Evolutionary conservation across 2,888 invertebrate genomes (phyloP), one percentile per base, ranked within the genome.

Genomic region (Pristionchus fissidentatus): DNA sequence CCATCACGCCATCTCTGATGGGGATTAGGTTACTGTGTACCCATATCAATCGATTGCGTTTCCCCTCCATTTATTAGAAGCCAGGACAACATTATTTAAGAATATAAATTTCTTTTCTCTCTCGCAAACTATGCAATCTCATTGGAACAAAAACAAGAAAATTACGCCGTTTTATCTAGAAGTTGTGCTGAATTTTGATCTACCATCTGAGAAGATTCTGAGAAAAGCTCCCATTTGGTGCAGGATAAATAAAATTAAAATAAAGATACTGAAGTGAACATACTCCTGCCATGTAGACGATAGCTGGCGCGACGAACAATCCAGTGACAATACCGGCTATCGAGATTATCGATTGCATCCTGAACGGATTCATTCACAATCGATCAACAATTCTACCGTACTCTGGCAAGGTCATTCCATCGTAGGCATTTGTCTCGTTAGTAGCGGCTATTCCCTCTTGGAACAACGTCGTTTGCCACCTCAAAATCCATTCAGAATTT

Each of bases 301-400:
- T 75, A 15, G 75, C 43, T 26, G 75, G 75, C 0, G 75, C 46
- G 1, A 75, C 26, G 1, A 75, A 32, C 1, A 75, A 22, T 0
- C 75, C 75, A 4, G 75, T 29, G 22, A 75, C 22, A 3, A 75
- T 75, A 26, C 75, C 75, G 10, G 75, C 46, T 26, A 75, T 38
- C 22, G 75, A 75, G 41, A 75, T 41, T 19, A 75, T 19, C 43
- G 75, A 75, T 75, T 75, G 75, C n/a, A 75, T 46, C n/a, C 75
- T 75, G 75, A 46, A 46, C n/a, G 22, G 26, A 46, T 19, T n/a
- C n/a, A 75, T 46, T 43, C 75, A 43, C 43, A 46, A 46, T 41
- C 5, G 26, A 46, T 19, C n/a, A 41, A 26, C 4, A 29, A 29
- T 19, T 7, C 5, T n/a, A 0, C 5, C 19, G 1, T 43, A 75